Percentiles rank a stretch among this genome's conserved stretches.
Conservation (phyloP, 2,113 vertebrate genomes). For the Amphilophus citrinellus region DNA sequence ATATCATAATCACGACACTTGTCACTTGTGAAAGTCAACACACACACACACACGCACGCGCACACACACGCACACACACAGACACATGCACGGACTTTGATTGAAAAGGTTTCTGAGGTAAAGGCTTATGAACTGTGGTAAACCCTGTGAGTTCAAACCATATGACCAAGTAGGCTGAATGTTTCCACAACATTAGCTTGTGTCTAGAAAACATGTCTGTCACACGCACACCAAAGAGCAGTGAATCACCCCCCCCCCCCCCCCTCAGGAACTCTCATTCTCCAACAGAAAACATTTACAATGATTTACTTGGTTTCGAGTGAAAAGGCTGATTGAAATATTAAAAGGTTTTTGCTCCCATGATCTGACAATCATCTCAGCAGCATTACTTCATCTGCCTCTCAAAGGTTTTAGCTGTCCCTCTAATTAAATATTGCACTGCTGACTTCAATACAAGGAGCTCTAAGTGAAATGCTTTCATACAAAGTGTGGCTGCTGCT, state of each 20-base stretch:
- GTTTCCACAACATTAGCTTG: conserved; percentile 68
- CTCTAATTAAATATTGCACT: conserved; percentile 9
- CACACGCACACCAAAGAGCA: conserved; percentile 4
- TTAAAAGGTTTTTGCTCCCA: neutral
- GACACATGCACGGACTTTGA: neutral
- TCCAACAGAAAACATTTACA: neutral
- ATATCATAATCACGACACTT: neutral
- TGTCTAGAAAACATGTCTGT: conserved; percentile 60
- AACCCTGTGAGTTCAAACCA: conserved; percentile 40
- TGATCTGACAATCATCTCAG: neutral
- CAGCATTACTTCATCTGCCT: neutral
- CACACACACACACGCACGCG: neutral
- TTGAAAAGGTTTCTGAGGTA: conserved; percentile 10
- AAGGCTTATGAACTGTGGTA: conserved; percentile 44
- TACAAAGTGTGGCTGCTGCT: conserved; percentile 3
- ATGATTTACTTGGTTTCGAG: neutral
- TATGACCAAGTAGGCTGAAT: conserved; percentile 19
- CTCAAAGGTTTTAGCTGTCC: neutral
- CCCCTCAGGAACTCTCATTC: neutral
- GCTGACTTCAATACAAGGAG: conserved; percentile 31
- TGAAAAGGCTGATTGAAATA: neutral
- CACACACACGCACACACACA: neutral
- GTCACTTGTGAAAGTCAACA: neutral
- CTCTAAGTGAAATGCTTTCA: conserved; percentile 45
- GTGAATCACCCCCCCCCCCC: neutral